Evolutionary conservation across 2,888 invertebrate species (phyloP).

Genomic region (Agrenia bidenticulata): DNA sequence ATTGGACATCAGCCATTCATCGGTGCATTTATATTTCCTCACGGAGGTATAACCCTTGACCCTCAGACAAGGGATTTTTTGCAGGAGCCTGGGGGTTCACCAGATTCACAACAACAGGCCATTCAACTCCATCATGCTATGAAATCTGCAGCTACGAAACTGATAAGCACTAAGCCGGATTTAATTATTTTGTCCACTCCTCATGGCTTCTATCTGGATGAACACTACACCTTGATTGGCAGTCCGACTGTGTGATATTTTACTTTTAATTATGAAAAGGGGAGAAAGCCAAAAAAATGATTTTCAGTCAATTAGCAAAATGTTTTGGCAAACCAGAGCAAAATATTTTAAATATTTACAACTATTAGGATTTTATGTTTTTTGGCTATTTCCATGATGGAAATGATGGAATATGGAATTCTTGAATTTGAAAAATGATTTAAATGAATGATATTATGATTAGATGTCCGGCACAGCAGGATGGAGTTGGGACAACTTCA

Average conservation of each 20-base stretch:
- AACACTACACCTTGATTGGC: constrained; percentile 22
- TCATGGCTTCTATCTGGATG: constrained; percentile 36
- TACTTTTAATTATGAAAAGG: too few species aligned
- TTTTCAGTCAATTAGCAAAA: too few species aligned
- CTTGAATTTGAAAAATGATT: background rate
- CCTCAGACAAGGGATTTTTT: constrained; percentile 25
- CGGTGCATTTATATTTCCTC: constrained; percentile 37
- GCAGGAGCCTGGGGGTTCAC: background rate
- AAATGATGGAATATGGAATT: background rate
- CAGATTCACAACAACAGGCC: constrained; percentile 19
- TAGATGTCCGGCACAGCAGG: constrained; percentile 24
- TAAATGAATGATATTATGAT: background rate
- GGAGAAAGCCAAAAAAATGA: too few species aligned
- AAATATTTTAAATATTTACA: too few species aligned
- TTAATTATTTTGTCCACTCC: constrained; percentile 41
- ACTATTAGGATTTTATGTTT: too few species aligned
- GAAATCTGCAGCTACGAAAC: constrained; percentile 22
- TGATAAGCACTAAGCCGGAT: constrained; percentile 33
- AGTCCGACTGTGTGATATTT: constrained; percentile 20
- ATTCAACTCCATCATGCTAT: constrained; percentile 33
- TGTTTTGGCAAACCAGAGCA: too few species aligned
- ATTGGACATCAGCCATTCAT: constrained; percentile 23
- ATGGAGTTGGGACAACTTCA: constrained; percentile 21
- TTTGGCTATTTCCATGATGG: too few species aligned
- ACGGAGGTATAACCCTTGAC: constrained; percentile 30